These are phyloP conservation scores for Nephrotoma appendiculata DNA, from an alignment of 2,888 invertebrate genomes.

Conservation along the genomic window DNA sequence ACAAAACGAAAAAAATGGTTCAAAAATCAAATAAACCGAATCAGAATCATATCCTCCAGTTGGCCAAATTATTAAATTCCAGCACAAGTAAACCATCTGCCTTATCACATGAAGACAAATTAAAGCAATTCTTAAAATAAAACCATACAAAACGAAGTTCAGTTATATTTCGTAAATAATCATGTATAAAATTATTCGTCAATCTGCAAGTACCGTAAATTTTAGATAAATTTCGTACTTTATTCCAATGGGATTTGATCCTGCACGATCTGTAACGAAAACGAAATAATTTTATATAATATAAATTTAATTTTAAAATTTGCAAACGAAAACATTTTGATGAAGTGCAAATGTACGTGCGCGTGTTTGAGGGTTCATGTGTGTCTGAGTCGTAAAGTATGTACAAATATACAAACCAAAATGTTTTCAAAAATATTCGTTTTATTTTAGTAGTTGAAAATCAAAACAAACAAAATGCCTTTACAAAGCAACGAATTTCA, in stretches of 20 bases:
- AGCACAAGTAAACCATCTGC: background rate
- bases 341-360: background rate
- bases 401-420: background rate
- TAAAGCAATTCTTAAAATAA: constrained; percentile 32
- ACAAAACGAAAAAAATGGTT: background rate
- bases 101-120: background rate
- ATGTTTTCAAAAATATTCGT: background rate
- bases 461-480: background rate
- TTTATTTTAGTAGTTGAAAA: background rate
- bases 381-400: background rate
- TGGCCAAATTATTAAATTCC: background rate
- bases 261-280: constrained; percentile 7
- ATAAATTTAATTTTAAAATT: background rate
- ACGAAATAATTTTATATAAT: background rate
- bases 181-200: background rate
- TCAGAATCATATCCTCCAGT: background rate
- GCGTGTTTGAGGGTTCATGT: background rate
- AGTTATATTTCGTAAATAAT: background rate
- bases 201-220: background rate
- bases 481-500: background rate
- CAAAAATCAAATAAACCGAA: background rate
- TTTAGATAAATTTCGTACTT: background rate
- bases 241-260: constrained; percentile 9
- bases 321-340: background rate
- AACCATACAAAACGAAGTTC: background rate